Evolutionary conservation across 2,888 invertebrate genomes (phyloP).

Genomic region (Drosophila glabriapex): DNA sequence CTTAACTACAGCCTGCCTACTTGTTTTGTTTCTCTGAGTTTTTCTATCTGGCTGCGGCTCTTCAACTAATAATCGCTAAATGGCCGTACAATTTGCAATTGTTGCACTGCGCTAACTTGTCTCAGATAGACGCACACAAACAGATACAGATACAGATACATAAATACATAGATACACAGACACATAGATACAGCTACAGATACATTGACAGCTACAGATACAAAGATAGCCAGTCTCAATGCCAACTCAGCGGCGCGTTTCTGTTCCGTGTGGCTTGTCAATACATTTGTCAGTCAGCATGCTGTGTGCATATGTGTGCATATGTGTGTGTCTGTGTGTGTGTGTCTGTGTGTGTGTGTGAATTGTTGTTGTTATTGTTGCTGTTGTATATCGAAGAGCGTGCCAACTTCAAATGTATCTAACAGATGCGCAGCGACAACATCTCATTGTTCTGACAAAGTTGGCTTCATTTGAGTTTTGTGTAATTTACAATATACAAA

Average conservation of each 20-base stretch:
- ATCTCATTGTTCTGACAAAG: slow-evolving; percentile 18
- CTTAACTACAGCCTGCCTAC: background rate
- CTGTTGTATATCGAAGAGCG: slow-evolving; percentile 44
- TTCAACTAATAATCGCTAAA: slow-evolving; percentile 72
- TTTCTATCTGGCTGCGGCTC: slow-evolving; percentile 31
- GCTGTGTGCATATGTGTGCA: no score
- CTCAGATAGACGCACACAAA: slow-evolving; percentile 23
- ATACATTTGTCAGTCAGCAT: slow-evolving; percentile 67
- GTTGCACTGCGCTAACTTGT: slow-evolving; percentile 58
- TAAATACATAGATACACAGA: slow-evolving; percentile 17
- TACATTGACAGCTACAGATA: slow-evolving; percentile 22
- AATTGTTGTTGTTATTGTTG: slow-evolving; percentile 4
- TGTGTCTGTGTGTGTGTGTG: slow-evolving; percentile 27
- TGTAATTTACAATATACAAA: slow-evolving; percentile 12
- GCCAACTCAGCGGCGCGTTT: slow-evolving; percentile 76
- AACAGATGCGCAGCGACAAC: slow-evolving; percentile 53
- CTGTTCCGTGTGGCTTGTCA: slow-evolving; percentile 79
- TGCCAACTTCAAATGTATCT: slow-evolving; percentile 49
- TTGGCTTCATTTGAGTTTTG: slow-evolving; percentile 5
- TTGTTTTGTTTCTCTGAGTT: slow-evolving; percentile 24
- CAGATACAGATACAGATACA: slow-evolving; percentile 25
- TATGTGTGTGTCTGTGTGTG: slow-evolving; percentile 11
- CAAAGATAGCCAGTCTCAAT: slow-evolving; percentile 59
- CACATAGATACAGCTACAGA: slow-evolving; percentile 21
- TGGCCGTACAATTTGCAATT: slow-evolving; percentile 66